Evolutionary conservation across 2,113 vertebrate species (phyloP).

Genomic region (Rissa tridactyla): DNA sequence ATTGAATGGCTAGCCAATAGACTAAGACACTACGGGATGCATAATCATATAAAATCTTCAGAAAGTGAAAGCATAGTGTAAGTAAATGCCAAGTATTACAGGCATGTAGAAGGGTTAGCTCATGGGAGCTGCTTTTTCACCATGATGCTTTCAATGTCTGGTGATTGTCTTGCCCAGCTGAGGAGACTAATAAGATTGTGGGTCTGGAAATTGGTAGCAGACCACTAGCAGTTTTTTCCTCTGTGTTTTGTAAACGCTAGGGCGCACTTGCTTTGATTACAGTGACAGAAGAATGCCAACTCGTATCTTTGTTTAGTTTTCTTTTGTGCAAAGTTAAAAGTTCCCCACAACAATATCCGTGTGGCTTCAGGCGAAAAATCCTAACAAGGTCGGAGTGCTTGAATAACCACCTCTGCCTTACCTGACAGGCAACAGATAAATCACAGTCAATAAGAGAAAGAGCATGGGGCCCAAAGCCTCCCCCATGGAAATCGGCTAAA

Average conservation of each 20-base stretch:
- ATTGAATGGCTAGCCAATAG: not conserved
- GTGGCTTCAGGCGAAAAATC: not conserved
- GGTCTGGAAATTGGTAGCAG: not conserved
- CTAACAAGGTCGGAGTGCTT: not conserved
- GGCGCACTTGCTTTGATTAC: not conserved
- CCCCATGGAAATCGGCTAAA: not conserved
- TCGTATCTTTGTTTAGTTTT: not conserved
- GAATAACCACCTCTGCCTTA: not conserved
- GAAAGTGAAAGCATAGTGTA: not conserved
- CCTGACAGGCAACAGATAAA: not conserved
- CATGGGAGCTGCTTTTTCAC: not conserved
- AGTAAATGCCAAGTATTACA: not conserved
- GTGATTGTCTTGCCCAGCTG: not conserved
- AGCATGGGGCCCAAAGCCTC: not conserved
- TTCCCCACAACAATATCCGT: not conserved
- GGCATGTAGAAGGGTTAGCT: not conserved
- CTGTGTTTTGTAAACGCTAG: not conserved
- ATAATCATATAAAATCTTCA: not conserved
- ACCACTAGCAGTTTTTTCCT: not conserved
- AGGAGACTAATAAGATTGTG: not conserved
- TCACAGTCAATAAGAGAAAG: not conserved
- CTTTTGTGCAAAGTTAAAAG: not conserved
- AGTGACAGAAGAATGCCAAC: not conserved
- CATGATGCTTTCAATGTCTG: not conserved
- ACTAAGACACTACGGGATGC: not conserved